Base-by-base conservation (phyloP, 1,140 invertebrate species). In the Rhagoletis pomonella region DNA sequence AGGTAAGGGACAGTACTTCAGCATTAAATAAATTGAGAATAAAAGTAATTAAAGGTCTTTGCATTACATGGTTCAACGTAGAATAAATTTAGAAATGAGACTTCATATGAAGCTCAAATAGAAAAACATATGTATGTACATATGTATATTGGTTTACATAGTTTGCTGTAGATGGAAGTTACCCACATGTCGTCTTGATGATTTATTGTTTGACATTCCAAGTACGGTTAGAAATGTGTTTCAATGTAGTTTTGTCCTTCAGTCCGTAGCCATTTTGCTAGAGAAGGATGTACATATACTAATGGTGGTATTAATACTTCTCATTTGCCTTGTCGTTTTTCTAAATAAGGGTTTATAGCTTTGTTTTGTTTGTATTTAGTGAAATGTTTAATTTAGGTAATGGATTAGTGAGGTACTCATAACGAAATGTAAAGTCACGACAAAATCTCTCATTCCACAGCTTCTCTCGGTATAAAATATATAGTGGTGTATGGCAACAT, bases 321-420 rank as follows among this genome's bases (percentile, higher is more conserved):
- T 62, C 14, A 6, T 60, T 14, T 85, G 14, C 58, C 55, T 17
- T 85, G 6, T 42, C 12, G 58, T 60, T 62, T 47, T 85, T 60
- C 84, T 85, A 85, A 85, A 60, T 85, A 10, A 85, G 59, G 84
- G 84, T 47, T 87, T 87, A 84, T 84, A 59, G 59, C 12, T 64
- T 84, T 81, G 60, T 85, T 85, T 29, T 44, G 47, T 64, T 64
- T 87, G 77, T 60, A 64, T 64, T 64, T n/a, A 55, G 44, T 86
- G 69, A 73, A 81, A 86, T 88, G 87, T 88, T 88, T 88, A 88
- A 88, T 88, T 88, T 88, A 88, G 29, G 87, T 88, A 88, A 88
- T 88, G 87, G 87, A 88, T 88, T 88, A 88, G 87, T 84, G 47
- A 47, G 59, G 60, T 42, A 73, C 50, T 44, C 73, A 81, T 81